Conservation (phyloP, 2,113 vertebrate genomes). For the human region DNA sequence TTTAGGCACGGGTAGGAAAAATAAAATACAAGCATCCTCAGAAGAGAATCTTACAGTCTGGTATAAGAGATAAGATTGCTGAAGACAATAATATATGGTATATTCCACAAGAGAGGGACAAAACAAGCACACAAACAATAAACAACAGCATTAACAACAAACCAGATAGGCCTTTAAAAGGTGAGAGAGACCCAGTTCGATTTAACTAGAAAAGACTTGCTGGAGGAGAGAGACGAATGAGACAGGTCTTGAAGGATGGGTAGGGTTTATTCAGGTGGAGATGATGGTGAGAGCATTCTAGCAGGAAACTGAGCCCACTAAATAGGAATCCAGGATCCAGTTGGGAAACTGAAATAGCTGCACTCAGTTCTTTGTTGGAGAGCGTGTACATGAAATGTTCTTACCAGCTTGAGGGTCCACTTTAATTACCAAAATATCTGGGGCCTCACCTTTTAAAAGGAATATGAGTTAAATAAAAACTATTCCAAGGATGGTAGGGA, state of each 20-base stretch:
- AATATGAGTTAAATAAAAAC: not conserved
- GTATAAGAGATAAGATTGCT: not conserved
- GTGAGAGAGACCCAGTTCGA: not conserved
- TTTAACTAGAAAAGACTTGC: not conserved
- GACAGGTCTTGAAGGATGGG: not conserved
- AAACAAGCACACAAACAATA: not conserved
- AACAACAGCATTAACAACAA: not conserved
- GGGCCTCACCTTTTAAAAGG: not conserved
- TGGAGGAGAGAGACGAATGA: not conserved
- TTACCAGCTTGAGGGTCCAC: not conserved
- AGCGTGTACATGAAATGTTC: not conserved
- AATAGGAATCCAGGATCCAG: not conserved
- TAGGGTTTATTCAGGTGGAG: not conserved
- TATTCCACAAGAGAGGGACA: not conserved
- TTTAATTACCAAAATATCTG: not conserved
- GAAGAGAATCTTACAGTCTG: not conserved
- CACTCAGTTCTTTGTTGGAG: not conserved
- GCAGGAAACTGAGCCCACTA: not conserved
- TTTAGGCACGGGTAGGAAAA: not conserved
- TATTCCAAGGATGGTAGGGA: not conserved
- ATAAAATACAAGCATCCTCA: not conserved
- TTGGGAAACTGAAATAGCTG: not conserved
- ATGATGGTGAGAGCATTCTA: not conserved
- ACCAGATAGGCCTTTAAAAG: not conserved
- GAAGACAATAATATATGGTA: not conserved